Evolutionary conservation across 1,140 invertebrate species (phyloP), one percentile per base, ranked within the genome.

Genomic region (Bilobella aurantiaca): DNA sequence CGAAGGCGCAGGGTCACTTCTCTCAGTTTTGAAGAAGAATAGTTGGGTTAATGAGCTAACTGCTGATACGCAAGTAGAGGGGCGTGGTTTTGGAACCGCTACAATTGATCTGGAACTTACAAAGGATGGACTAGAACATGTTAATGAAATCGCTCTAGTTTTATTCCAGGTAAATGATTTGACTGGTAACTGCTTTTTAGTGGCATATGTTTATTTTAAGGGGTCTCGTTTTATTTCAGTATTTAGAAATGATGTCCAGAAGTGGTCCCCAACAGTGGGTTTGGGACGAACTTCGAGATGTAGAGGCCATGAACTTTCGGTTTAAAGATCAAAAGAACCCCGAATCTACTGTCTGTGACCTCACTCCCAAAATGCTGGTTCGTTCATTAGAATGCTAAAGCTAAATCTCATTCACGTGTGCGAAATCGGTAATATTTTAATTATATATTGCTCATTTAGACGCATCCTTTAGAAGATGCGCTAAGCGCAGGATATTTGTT

Each of bases 241-340:
- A 96, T 77, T 81, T 98, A 46, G 83, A 87, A 69, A 84, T 98
- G 85, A 68, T 98, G 65, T 85, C 85, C 56, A 75, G 81, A 34
- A 79, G 85, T 65, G 88, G 86, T 5, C 86, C 91, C 0, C 81
- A 90, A 73, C 79, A 89, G 73, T 93, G 92, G 90, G 86, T 96
- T 71, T 93, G 90, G 77, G 85, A 95, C 72, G 94, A 98, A 80
- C 88, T 87, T 73, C 81, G 81, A 64, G 84, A 88, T 69, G 84
- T 94, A 1, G 82, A 84, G 62, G 81, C 83, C 28, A 90, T 92
- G 81, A 83, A 87, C 71, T 96, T 95, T 77, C 80, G 86, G n/a
- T 96, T 94, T 77, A 91, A 90, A 75, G 94, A 97, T 75, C 92
- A 92, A 74, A 86, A 88, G 74, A 84, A 84, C 23, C 90, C 93